Evolutionary conservation across 2,797 vertebrate species (phyloP), one percentile per base, ranked within the genome.

Genomic region (Sciurus vulgaris): DNA sequence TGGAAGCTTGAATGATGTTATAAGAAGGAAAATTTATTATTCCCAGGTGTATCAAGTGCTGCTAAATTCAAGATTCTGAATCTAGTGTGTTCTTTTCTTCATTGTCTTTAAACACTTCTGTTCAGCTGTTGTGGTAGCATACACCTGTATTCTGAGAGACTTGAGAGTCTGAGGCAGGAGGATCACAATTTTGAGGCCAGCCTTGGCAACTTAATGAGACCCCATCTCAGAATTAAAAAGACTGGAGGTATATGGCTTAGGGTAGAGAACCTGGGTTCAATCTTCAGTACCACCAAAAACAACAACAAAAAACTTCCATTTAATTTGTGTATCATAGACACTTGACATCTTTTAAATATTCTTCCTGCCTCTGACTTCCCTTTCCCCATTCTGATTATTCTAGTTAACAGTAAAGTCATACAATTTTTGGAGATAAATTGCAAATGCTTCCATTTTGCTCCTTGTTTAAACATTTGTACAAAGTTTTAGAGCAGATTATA

Each of bases 1-100:
- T 56, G 76, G 95, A 76, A 95, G 95, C 35, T 97, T 28, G 1
- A 94, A 93, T 85, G 44, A 82, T 96, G 69, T 96, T 97, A 15
- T n/a, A 91, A 97, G 93, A 51, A 95, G 92, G 91, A 95, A 51
- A 94, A 90, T 92, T 76, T 79, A 94, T 97, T 95, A 96, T 83
- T 93, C 74, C 54, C 13, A 73, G 38, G 11, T 84, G 4, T 73
- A 49, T 86, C 59, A 83, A 92, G 12, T 88, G 59, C 67, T 92
- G 4, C 87, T 90, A 91, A 90, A 51, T 94, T 95, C 69, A 96
- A 86, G 33, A 73, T 77, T 70, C 59, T 73, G 56, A 77, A 17
- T 47, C 20, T 28, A 26, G 8, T 82, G 14, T 74, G 24, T 91
- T 33, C 86, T 92, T 93, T 61, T 49, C 69, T 93, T 89, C 81